Conservation (phyloP, 2,113 vertebrate genomes). For the Thunnus thynnus region DNA sequence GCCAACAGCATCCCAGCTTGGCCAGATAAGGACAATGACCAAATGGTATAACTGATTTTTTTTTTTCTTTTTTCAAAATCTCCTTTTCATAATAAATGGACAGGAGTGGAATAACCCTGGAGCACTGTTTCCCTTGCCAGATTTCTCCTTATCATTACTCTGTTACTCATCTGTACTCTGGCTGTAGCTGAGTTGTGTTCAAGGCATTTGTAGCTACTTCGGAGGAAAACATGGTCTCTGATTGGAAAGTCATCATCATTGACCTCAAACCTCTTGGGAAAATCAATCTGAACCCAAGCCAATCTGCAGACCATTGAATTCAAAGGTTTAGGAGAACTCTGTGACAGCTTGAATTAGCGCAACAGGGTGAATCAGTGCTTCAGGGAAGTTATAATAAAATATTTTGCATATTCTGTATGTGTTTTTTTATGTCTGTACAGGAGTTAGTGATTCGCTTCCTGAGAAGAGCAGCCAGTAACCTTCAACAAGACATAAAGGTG, state of each 20-base stretch:
- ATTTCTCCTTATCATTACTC: constrained; percentile 64
- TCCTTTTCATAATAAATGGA: constrained; percentile 37
- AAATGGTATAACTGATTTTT: constrained; percentile 89
- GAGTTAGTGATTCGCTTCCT: constrained; percentile 95
- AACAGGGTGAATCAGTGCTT: constrained; percentile 33
- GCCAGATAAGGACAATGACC: constrained; percentile 91
- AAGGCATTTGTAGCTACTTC: constrained; percentile 53
- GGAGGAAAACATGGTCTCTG: too few relatives aligned
- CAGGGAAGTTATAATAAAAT: constrained; percentile 10
- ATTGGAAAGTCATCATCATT: constrained; percentile 24
- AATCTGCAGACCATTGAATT: constrained; percentile 20
- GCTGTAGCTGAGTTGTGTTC: constrained; percentile 59
- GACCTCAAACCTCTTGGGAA: constrained; percentile 57
- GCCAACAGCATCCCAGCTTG: constrained; percentile 82
- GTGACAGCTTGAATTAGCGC: neutral
- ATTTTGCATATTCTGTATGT: neutral
- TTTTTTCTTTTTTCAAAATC: constrained; percentile 9
- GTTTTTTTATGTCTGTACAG: constrained; percentile 76
- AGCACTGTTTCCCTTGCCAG: constrained; percentile 55
- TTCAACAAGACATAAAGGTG: constrained; percentile 90
- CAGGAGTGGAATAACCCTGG: constrained; percentile 23
- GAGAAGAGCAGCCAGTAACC: constrained; percentile 91
- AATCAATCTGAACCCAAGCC: constrained; percentile 36
- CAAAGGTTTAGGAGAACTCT: constrained; percentile 12
- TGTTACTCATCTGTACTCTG: constrained; percentile 62